Percentiles rank a stretch among this genome's conserved stretches.
These are phyloP conservation scores for Tenthredo notha DNA, from an alignment of 2,888 invertebrate genomes.

Conservation along the genomic window DNA sequence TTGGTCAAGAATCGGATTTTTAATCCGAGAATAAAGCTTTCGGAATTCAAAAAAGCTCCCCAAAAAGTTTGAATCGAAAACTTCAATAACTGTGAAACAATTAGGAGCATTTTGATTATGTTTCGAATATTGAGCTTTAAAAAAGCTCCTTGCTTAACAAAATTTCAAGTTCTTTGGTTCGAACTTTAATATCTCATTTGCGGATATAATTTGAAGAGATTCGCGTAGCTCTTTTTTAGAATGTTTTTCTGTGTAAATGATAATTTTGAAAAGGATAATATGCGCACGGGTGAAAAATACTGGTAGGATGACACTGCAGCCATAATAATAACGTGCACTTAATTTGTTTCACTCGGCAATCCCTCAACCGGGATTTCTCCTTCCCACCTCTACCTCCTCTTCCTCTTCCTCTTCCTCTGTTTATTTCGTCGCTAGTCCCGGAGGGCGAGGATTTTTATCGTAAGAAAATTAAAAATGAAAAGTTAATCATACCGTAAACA, in stretches of 20 bases:
- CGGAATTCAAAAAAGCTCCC: not conserved
- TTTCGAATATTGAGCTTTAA: not conserved
- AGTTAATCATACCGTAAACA: not conserved
- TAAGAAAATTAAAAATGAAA: not conserved
- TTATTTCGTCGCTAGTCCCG: not conserved
- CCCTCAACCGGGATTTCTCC: conserved; percentile 24
- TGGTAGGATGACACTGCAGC: not conserved
- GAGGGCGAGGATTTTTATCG: conserved; percentile 3
- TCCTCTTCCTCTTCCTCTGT: not conserved
- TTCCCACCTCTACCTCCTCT: no score
- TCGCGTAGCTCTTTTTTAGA: no score
- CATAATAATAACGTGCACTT: conserved; percentile 7
- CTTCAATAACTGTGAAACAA: not conserved
- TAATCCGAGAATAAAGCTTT: not conserved
- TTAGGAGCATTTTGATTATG: not conserved
- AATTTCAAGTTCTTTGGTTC: not conserved
- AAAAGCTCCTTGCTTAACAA: not conserved
- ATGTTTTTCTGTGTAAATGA: not conserved
- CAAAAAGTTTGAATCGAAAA: not conserved
- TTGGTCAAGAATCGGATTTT: not conserved
- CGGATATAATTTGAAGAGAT: no score
- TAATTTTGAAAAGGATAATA: not conserved
- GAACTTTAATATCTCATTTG: no score
- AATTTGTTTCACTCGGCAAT: conserved; percentile 31
- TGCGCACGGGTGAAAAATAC: not conserved